These are phyloP conservation scores for Varecia variegata DNA, from an alignment of 2,797 vertebrate species.

Conservation along the genomic window DNA sequence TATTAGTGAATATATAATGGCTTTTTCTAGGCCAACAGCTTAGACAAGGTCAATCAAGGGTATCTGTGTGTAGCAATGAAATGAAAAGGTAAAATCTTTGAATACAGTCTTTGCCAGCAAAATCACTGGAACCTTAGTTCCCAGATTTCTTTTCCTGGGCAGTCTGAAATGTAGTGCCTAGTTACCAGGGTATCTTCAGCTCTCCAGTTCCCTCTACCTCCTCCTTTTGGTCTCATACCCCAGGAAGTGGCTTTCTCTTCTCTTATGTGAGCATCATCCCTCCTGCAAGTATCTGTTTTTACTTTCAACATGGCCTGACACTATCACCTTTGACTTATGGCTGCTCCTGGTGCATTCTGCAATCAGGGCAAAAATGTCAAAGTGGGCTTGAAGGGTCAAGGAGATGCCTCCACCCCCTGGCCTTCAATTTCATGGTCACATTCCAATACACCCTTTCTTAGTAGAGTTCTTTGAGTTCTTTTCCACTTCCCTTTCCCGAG, in stretches of 20 bases:
- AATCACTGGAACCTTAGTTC: not conserved
- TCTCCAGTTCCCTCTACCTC: not conserved
- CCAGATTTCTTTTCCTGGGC: not conserved
- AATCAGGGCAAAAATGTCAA: not conserved
- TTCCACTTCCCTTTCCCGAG: not conserved
- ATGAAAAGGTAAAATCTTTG: conserved; percentile 12
- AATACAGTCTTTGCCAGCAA: conserved; percentile 32
- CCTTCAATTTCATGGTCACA: not conserved
- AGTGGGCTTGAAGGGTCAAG: not conserved
- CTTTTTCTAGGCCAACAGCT: conserved; percentile 66
- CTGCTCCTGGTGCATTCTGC: not conserved
- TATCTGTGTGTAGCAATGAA: conserved; percentile 41
- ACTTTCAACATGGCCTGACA: not conserved
- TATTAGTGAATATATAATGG: conserved; percentile 60
- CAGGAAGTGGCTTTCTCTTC: not conserved
- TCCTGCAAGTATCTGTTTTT: not conserved
- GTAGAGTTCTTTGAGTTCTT: not conserved
- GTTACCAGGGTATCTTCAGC: not conserved
- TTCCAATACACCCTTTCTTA: not conserved
- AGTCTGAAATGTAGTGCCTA: not conserved
- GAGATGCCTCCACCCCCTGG: not conserved
- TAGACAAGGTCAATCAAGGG: conserved; percentile 60
- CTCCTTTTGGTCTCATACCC: not conserved
- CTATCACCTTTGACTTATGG: not conserved
- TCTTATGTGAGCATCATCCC: not conserved